phyloP scores from a whole-genome alignment of 2,888 invertebrate species.

The Fissipunctia ypsillon region DNA sequence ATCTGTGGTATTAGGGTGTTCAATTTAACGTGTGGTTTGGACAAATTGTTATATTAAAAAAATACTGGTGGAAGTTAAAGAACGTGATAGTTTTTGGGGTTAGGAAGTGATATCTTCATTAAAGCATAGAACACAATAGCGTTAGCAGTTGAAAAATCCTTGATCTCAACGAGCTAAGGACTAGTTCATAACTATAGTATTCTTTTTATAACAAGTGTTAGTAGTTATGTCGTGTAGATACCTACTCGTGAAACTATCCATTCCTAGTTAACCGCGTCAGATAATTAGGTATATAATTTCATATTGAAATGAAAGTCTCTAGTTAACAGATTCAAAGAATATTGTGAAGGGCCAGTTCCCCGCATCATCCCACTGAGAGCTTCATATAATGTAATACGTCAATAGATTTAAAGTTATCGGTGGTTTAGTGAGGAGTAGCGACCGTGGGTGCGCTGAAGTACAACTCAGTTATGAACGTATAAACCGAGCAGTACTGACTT shows the following conservation, averaged over 20 bases:
- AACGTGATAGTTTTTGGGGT: neutral
- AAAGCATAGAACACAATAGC: no score
- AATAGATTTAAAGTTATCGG: constrained; percentile 46
- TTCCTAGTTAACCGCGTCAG: neutral
- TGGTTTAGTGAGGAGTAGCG: constrained; percentile 2
- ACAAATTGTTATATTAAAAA: neutral
- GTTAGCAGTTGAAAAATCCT: no score
- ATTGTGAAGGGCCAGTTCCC: constrained; percentile 4
- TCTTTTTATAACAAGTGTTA: neutral
- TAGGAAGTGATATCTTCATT: neutral
- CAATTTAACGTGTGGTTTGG: neutral
- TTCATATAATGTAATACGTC: constrained; percentile 53
- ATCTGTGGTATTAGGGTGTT: neutral
- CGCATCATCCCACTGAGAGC: neutral
- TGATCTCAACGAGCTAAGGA: no score
- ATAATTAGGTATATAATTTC: neutral
- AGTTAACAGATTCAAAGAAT: neutral
- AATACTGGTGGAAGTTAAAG: neutral
- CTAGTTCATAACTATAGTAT: no score
- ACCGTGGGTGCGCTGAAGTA: constrained; percentile 58
- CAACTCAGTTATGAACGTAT: constrained; percentile 78
- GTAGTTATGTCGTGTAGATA: no score
- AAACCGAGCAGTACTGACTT: constrained; percentile 76
- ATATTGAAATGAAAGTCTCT: no score
- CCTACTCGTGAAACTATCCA: no score